phyloP scores from a whole-genome alignment of 2,797 vertebrate species.

The Gadopsis bispinosus region DNA sequence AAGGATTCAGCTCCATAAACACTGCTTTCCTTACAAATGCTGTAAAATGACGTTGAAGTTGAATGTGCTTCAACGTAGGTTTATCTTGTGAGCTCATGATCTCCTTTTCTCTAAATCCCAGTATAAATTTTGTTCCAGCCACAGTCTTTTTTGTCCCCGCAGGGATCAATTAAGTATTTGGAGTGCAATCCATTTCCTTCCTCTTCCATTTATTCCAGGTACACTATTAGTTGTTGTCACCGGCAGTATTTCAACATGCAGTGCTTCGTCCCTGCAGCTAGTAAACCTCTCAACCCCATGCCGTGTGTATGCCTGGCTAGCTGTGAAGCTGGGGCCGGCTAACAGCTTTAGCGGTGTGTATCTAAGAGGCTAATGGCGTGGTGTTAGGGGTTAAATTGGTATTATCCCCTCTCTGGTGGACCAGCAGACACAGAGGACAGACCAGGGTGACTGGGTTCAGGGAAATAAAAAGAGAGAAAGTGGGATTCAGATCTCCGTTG shows the following conservation, averaged over 20 bases:
- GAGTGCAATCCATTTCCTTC: neutral
- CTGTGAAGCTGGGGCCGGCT: constrained; percentile 16
- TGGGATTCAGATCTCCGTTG: neutral
- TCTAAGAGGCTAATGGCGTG: constrained; percentile 71
- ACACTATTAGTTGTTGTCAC: constrained; percentile 33
- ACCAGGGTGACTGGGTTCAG: constrained; percentile 42
- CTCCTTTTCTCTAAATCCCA: neutral
- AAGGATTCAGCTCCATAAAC: neutral
- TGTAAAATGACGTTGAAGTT: neutral
- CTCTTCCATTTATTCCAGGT: constrained; percentile 1
- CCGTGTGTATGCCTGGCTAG: constrained; percentile 30
- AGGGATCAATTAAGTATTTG: neutral
- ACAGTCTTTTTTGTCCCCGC: neutral
- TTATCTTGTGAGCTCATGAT: neutral
- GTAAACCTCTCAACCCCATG: constrained; percentile 51
- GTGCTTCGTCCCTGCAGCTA: constrained; percentile 46
- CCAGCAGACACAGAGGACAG: constrained; percentile 46
- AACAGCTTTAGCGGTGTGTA: constrained; percentile 50
- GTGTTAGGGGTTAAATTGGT: constrained; percentile 65
- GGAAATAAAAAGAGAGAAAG: constrained; percentile 33
- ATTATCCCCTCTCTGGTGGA: constrained; percentile 59
- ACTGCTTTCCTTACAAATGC: neutral
- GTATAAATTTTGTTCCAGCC: neutral
- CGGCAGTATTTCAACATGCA: constrained; percentile 58
- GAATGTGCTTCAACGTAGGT: neutral